Base-by-base conservation (phyloP, 2,797 vertebrate genomes). In the Melopsittacus undulatus region DNA sequence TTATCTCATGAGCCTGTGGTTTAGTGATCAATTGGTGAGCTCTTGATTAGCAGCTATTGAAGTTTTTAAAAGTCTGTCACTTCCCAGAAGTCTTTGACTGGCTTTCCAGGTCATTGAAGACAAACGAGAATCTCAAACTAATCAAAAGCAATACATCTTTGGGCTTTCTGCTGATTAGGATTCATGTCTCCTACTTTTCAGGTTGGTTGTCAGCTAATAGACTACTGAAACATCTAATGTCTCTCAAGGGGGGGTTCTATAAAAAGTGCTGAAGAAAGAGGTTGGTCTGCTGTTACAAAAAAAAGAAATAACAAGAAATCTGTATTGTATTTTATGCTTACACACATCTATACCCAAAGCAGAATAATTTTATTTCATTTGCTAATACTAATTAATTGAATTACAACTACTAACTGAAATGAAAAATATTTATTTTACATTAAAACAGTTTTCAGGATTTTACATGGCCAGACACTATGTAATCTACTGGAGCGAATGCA, bases 61-160 rank as follows among this genome's bases (percentile, higher is more conserved):
- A 96, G 66, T 89, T 96, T 97, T 96, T 94, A 95, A 95, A 96
- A 95, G 61, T 61, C 86, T 91, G 51, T 93, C 68, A 82, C 64
- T 97, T 97, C 94, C 95, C 92, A 96, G 92, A 97, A 97, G 80
- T 79, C 92, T 97, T 90, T 94, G 88, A 96, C 83, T 73, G 40
- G 59, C 82, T 97, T 97, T 95, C 66, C 62, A 96, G 78, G 57
- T 87, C 91, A 86, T 95, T 93, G 87, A 97, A 96, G 94, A 97
- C 93, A 96, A 96, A 97, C 94, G 74, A 86, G 78, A 67, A 97
- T 94, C 93, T 97, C 57, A 94, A 51, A 94, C 91, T 93, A 96
- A 96, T 97, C 94, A 97, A 96, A 96, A 96, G 62, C 63, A 96
- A 95, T 96, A 96, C 81, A 97, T 97, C 91, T 97, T 93, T 90